Evolutionary conservation across 1,140 invertebrate species (phyloP).

Genomic region (Drosophila tsacasi): DNA sequence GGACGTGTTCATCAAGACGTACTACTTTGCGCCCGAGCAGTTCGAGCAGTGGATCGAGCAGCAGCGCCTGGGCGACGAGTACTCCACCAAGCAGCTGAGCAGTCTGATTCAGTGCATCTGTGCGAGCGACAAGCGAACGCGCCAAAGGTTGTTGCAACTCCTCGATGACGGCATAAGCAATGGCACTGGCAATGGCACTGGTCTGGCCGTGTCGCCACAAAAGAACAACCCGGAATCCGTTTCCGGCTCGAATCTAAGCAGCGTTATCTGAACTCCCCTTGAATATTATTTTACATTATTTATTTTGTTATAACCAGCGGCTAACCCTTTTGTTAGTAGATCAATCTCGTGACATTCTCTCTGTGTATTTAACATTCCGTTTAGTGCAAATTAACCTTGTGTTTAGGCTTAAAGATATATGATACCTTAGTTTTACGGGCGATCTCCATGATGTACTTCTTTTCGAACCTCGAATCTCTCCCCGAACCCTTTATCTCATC

Average conservation of each 20-base stretch:
- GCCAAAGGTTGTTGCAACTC: conserved; percentile 90
- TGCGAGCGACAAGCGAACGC: conserved; percentile 94
- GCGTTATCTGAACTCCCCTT: conserved; percentile 57
- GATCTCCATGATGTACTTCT: conserved; percentile 75
- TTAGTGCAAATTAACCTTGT: conserved; percentile 70
- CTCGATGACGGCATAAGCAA: conserved; percentile 84
- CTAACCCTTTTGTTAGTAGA: conserved; percentile 56
- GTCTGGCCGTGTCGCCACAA: conserved; percentile 28
- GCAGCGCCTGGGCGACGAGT: conserved; percentile 90
- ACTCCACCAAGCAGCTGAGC: conserved; percentile 94
- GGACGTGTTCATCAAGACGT: conserved; percentile 98
- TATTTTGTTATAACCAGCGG: conserved; percentile 52
- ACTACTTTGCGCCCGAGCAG: conserved; percentile 95
- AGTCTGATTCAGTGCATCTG: conserved; percentile 94
- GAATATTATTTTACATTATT: conserved; percentile 45
- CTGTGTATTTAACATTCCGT: conserved; percentile 66
- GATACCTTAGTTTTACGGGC: conserved; percentile 55
- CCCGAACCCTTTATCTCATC: background rate
- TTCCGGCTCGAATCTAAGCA: conserved; percentile 66
- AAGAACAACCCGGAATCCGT: conserved; percentile 20
- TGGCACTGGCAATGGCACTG: conserved; percentile 20
- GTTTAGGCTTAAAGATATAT: conserved; percentile 47
- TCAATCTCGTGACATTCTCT: conserved; percentile 53
- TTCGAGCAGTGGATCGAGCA: conserved; percentile 95
- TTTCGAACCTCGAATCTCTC: conserved; percentile 45